Percentiles rank a stretch among this genome's conserved stretches.
These are phyloP conservation scores for Piaya cayana DNA, from an alignment of 2,113 vertebrate species.

Conservation along the genomic window DNA sequence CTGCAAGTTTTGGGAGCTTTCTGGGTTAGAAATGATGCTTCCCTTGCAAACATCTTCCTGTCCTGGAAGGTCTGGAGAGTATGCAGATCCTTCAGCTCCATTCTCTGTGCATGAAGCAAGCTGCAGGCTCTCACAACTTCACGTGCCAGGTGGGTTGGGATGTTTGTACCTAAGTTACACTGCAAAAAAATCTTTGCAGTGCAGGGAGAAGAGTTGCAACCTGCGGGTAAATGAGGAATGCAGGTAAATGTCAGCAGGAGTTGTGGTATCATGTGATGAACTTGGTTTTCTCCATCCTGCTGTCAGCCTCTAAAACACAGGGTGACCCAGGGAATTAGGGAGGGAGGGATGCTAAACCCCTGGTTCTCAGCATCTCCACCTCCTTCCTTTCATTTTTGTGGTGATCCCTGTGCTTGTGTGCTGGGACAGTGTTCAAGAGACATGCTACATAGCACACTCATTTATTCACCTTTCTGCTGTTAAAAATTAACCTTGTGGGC, in stretches of 20 bases:
- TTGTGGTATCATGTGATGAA: rapidly evolving
- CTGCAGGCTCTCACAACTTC: neutral
- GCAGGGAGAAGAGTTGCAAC: neutral
- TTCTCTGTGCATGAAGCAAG: rapidly evolving
- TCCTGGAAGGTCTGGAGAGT: neutral
- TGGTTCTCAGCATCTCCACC: neutral
- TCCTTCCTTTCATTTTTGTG: neutral
- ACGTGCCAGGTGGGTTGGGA: rapidly evolving
- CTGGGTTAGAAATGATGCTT: neutral
- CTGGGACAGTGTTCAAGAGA: rapidly evolving
- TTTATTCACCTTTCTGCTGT: neutral
- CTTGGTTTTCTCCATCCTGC: neutral
- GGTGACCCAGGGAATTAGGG: neutral
- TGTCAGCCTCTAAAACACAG: neutral
- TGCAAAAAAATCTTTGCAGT: neutral
- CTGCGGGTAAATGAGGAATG: neutral
- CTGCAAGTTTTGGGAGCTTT: neutral
- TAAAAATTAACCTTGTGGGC: neutral
- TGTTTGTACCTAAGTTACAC: neutral
- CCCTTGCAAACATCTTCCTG: neutral
- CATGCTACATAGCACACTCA: rapidly evolving
- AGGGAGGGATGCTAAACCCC: neutral
- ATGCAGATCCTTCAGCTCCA: neutral
- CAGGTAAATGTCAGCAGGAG: neutral
- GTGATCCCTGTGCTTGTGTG: rapidly evolving